Evolutionary conservation across 2,797 vertebrate genomes (phyloP).

Genomic region (Vespertilio murinus): DNA sequence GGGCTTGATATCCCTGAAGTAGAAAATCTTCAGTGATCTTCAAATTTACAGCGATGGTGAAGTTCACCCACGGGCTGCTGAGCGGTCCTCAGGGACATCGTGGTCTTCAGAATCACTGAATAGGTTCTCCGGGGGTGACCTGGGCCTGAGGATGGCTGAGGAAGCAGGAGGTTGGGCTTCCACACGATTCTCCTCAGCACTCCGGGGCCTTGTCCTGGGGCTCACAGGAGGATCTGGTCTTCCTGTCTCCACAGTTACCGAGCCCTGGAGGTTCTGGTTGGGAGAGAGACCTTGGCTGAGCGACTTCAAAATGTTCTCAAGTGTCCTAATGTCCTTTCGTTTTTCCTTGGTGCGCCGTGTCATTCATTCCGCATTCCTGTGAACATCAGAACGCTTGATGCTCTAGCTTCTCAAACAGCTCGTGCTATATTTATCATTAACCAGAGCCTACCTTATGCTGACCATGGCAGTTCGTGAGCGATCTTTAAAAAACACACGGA

Average conservation of each 20-base stretch:
- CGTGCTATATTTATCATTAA: slow-evolving; percentile 28
- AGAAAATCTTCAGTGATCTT: neutral
- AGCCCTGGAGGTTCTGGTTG: neutral
- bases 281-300: neutral
- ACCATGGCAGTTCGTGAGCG: neutral
- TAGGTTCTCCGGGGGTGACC: neutral
- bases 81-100: neutral
- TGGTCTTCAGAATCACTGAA: neutral
- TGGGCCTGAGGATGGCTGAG: neutral
- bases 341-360: neutral
- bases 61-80: neutral
- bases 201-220: neutral
- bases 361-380: neutral
- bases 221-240: neutral
- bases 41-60: neutral
- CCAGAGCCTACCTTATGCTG: neutral
- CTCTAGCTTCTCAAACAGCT: slow-evolving; percentile 12
- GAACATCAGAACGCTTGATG: neutral
- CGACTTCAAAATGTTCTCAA: neutral
- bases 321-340: neutral
- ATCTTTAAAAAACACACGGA: neutral
- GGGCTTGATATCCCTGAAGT: neutral
- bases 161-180: neutral
- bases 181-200: neutral
- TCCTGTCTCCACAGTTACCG: neutral